Percentiles rank a stretch among this genome's conserved stretches.
Evolutionary conservation across 2,888 invertebrate species (phyloP).

Genomic region (Amphipyra berbera): DNA sequence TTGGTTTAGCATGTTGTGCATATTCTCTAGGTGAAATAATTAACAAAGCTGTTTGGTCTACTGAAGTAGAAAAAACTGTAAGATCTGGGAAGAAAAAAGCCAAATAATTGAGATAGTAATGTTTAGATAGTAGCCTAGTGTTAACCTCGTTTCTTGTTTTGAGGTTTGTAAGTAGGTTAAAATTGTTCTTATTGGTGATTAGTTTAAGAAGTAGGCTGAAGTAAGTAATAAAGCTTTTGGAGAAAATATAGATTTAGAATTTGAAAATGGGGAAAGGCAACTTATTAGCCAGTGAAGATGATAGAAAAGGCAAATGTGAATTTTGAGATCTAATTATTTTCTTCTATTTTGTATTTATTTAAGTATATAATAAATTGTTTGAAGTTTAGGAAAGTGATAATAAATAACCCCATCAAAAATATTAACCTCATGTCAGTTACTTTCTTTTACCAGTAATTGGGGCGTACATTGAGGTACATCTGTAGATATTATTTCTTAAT

Average conservation of each 20-base stretch:
- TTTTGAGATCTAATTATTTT: conserved; percentile 1
- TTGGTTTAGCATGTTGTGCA: conserved; percentile 90
- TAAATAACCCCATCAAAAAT: conserved; percentile 39
- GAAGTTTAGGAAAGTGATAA: conserved; percentile 37
- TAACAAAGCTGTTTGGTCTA: conserved; percentile 93
- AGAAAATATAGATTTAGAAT: conserved; percentile 15
- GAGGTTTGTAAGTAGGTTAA: conserved; percentile 28
- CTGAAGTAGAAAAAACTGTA: conserved; percentile 88
- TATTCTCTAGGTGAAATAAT: conserved; percentile 93
- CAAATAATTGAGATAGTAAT: conserved; percentile 69
- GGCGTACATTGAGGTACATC: too few relatives aligned
- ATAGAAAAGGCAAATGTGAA: not conserved
- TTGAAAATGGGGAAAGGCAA: conserved; percentile 5
- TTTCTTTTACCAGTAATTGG: too few relatives aligned
- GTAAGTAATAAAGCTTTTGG: conserved; percentile 24
- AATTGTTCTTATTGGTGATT: conserved; percentile 35
- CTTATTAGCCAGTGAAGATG: conserved; percentile 10
- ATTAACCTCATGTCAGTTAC: not conserved
- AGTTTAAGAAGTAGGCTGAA: conserved; percentile 21
- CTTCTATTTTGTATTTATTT: not conserved
- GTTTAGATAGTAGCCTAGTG: conserved; percentile 8
- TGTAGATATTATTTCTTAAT: too few relatives aligned
- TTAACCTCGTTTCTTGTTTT: conserved; percentile 37
- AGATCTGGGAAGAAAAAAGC: conserved; percentile 87
- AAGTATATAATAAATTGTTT: not conserved